Evolutionary conservation across 2,888 invertebrate genomes (phyloP).

Genomic region (Perizoma flavofasciatum): DNA sequence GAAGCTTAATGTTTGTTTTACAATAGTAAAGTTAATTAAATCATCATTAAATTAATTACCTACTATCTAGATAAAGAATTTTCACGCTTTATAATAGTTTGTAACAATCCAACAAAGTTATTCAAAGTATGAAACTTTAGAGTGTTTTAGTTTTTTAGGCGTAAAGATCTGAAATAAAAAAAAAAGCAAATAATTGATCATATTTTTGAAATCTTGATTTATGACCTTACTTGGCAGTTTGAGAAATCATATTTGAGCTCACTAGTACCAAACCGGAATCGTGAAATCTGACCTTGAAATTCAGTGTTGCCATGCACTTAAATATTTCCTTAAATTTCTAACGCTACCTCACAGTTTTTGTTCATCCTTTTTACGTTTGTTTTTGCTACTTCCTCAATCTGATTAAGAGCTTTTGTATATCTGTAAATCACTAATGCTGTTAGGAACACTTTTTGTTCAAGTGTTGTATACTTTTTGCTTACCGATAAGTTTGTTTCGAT

Average conservation of each 20-base stretch:
- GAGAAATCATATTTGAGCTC: slow-evolving; percentile 3
- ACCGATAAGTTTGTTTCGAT: slow-evolving; percentile 27
- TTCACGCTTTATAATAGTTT: slow-evolving; percentile 29
- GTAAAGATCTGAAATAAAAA: too few species aligned
- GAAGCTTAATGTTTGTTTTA: too few species aligned
- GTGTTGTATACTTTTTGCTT: slow-evolving; percentile 29
- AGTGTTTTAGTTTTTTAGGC: too few species aligned
- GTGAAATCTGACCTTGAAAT: slow-evolving; percentile 29
- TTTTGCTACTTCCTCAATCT: slow-evolving; percentile 30
- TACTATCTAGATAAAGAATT: slow-evolving; percentile 2
- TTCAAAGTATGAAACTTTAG: too few species aligned
- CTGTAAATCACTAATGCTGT: slow-evolving; percentile 30
- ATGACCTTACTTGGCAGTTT: too few species aligned
- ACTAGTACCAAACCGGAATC: slow-evolving; percentile 22
- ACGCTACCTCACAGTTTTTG: slow-evolving; percentile 26
- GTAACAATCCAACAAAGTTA: neutral
- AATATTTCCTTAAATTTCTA: slow-evolving; percentile 28
- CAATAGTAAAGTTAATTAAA: slow-evolving; percentile 5
- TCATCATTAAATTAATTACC: slow-evolving; percentile 7
- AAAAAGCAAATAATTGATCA: too few species aligned
- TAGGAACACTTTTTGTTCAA: slow-evolving; percentile 30
- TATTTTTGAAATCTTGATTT: too few species aligned
- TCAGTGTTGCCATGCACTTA: slow-evolving; percentile 27
- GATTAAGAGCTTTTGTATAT: slow-evolving; percentile 37
- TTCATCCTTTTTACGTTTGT: slow-evolving; percentile 19